These are phyloP conservation scores for Sorex maritimensis DNA, from an alignment of 2,797 vertebrate genomes.

Conservation along the genomic window DNA sequence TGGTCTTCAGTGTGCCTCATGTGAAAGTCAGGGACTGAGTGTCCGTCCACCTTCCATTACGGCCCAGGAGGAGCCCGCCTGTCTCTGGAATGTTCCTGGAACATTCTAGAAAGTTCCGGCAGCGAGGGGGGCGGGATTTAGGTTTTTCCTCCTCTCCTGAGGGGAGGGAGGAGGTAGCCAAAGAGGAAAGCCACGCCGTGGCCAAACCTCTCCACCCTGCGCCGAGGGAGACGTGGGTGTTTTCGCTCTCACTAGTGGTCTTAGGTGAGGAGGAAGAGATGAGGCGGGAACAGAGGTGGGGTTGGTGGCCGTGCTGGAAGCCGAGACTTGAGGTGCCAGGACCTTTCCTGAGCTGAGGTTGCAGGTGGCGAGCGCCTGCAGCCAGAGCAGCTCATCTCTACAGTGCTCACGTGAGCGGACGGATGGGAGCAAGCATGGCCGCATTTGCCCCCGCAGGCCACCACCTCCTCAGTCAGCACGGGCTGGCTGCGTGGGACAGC, in stretches of 20 bases:
- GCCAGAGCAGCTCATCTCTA: background rate
- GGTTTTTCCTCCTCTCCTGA: no score
- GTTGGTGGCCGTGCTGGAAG: background rate
- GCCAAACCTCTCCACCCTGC: background rate
- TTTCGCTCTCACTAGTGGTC: background rate
- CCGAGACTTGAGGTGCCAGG: background rate
- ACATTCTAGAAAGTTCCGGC: no score
- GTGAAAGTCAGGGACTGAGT: background rate
- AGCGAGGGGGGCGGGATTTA: no score
- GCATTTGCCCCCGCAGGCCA: background rate
- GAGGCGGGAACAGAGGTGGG: background rate
- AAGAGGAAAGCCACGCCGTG: no score
- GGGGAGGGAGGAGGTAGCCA: no score
- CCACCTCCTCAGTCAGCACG: no score
- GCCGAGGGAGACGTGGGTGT: background rate
- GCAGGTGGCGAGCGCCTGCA: background rate
- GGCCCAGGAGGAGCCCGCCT: no score
- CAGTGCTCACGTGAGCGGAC: background rate
- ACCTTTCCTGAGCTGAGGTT: background rate
- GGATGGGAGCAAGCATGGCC: constrained; percentile 2
- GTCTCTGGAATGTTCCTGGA: background rate
- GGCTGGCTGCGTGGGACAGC: no score
- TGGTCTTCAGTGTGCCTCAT: background rate
- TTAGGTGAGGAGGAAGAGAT: background rate
- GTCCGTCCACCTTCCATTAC: background rate